Conservation (phyloP, 2,797 vertebrate genomes). For the Sebastes reedi region DNA sequence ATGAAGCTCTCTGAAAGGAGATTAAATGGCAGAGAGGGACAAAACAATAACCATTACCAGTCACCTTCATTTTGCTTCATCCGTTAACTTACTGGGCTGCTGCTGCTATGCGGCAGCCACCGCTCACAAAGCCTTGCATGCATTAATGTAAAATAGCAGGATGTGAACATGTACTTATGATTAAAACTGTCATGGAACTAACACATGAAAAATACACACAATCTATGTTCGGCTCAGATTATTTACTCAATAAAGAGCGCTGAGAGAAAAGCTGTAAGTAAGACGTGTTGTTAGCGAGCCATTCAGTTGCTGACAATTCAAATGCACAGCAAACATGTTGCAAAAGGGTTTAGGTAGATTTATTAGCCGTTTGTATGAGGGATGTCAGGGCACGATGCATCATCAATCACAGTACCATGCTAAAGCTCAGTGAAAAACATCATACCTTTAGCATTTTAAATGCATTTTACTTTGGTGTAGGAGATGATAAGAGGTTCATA, state of each 20-base stretch:
- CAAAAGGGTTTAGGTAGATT: constrained; percentile 43
- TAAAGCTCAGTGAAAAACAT: constrained; percentile 28
- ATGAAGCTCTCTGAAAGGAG: constrained; percentile 80
- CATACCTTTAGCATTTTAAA: constrained; percentile 36
- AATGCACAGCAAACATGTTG: constrained; percentile 39
- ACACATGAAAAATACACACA: constrained; percentile 11
- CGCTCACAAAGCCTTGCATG: constrained; percentile 26
- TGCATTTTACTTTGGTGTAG: constrained; percentile 19
- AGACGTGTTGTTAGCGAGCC: constrained; percentile 7
- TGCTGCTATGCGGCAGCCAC: constrained; percentile 51
- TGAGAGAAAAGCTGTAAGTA: background rate
- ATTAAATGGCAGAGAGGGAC: constrained; percentile 80
- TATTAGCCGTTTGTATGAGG: constrained; percentile 47
- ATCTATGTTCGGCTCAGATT: background rate
- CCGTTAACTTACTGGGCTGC: constrained; percentile 57
- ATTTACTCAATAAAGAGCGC: constrained; percentile 17
- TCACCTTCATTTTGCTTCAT: constrained; percentile 78
- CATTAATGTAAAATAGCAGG: constrained; percentile 30
- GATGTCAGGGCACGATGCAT: constrained; percentile 35
- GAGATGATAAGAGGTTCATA: constrained; percentile 9
- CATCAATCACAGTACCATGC: constrained; percentile 51
- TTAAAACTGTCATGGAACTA: constrained; percentile 44
- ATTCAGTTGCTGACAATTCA: constrained; percentile 17
- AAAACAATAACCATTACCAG: constrained; percentile 82
- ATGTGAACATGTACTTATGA: constrained; percentile 8